Conservation (phyloP, 2,888 invertebrate species). For the Andrena hattorfiana region DNA sequence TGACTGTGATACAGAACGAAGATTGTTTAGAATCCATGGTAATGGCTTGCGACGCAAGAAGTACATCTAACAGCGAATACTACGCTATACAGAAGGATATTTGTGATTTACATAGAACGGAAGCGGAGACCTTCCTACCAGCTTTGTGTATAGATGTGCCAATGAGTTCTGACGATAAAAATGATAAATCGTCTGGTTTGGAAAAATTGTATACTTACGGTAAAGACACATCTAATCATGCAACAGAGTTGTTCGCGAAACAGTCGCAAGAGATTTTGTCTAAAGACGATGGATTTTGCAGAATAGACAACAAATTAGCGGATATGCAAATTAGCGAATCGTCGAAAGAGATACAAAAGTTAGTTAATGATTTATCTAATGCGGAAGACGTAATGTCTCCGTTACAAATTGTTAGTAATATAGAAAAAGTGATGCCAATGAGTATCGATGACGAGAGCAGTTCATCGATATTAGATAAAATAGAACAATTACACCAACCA, state of each 20-base stretch:
- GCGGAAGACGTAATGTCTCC: conserved; percentile 62
- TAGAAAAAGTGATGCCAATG: conserved; percentile 60
- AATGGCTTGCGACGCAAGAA: conserved; percentile 66
- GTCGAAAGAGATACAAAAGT: conserved; percentile 71
- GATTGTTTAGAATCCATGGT: conserved; percentile 76
- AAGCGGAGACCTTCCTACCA: conserved; percentile 60
- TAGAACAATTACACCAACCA: conserved; percentile 73
- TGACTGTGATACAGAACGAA: conserved; percentile 79
- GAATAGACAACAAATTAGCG: conserved; percentile 64
- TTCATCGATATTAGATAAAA: conserved; percentile 76
- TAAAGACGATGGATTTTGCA: conserved; percentile 55
- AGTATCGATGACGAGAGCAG: conserved; percentile 76
- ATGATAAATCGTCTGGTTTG: conserved; percentile 38
- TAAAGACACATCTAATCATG: conserved; percentile 27
- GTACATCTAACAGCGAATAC: conserved; percentile 39
- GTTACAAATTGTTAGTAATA: conserved; percentile 52
- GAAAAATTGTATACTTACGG: conserved; percentile 43
- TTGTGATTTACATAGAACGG: conserved; percentile 66
- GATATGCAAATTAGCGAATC: conserved; percentile 66
- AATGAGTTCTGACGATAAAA: conserved; percentile 48
- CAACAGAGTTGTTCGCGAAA: conserved; percentile 16
- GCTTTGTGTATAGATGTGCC: conserved; percentile 41
- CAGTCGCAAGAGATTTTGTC: conserved; percentile 16
- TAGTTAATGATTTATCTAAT: conserved; percentile 68
- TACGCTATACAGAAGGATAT: conserved; percentile 66